Percentiles rank a stretch among this genome's conserved stretches.
Evolutionary conservation across 92 coral and sea anemone species (phyloP).

Genomic region (Muricea muricata): DNA sequence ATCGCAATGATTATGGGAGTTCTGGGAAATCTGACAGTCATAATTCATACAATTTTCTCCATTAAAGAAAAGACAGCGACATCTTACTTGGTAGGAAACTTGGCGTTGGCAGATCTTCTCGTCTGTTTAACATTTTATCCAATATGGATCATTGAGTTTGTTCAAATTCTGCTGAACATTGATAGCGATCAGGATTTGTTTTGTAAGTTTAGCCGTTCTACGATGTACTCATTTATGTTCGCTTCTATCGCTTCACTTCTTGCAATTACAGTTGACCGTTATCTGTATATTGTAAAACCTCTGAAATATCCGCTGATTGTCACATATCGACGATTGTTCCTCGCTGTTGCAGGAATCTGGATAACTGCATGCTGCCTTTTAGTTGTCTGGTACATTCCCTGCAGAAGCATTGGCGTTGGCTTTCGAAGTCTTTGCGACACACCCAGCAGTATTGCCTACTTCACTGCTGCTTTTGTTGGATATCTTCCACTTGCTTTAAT

Average conservation of each 20-base stretch:
- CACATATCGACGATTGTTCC: neutral
- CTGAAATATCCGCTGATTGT: neutral
- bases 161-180: neutral
- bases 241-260: neutral
- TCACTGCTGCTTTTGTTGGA: too few species aligned
- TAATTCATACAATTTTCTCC: neutral
- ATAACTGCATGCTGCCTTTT: too few species aligned
- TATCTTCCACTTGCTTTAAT: too few species aligned
- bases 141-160: neutral
- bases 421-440: too few species aligned
- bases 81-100: neutral
- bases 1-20: neutral
- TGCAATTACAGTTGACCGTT: neutral
- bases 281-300: neutral
- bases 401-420: too few species aligned
- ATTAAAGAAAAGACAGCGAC: neutral
- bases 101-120: neutral
- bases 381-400: too few species aligned
- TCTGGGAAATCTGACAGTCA: neutral
- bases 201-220: neutral
- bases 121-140: conserved; percentile 5
- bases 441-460: too few species aligned
- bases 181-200: neutral
- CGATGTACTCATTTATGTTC: neutral
- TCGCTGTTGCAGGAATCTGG: neutral